A percentile compares a stretch with the other conserved stretches of the same genome.
phyloP scores from a whole-genome alignment of 1,140 invertebrate species.

The Brachionus paranguensis region DNA sequence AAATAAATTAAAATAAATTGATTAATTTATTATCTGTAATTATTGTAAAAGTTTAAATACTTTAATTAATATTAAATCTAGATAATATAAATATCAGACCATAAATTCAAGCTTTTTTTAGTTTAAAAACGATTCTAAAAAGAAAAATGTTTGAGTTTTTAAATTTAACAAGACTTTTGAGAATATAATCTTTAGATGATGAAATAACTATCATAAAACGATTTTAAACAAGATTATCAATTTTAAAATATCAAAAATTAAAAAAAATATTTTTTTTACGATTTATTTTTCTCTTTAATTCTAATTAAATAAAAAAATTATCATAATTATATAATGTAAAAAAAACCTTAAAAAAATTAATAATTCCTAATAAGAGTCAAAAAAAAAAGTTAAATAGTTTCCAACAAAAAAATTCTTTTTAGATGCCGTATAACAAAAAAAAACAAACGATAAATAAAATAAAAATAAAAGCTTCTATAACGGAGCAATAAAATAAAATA shows the following conservation, averaged over 20 bases:
- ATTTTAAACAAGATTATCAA: too few species aligned
- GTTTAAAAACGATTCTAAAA: too few species aligned
- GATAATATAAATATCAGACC: too few species aligned
- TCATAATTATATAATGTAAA: background rate
- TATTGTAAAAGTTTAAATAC: too few species aligned
- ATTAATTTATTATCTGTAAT: too few species aligned
- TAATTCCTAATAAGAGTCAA: background rate
- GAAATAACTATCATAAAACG: too few species aligned
- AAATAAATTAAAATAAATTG: too few species aligned
- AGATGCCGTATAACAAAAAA: background rate
- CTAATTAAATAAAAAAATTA: background rate
- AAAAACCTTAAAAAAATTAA: background rate
- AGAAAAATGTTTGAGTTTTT: too few species aligned
- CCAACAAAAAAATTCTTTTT: background rate
- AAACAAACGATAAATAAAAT: background rate
- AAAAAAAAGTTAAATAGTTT: background rate
- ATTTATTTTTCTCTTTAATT: background rate
- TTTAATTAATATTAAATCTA: too few species aligned
- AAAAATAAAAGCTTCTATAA: conserved; percentile 23
- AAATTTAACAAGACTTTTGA: too few species aligned
- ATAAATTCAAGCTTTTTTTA: too few species aligned
- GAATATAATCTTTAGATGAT: too few species aligned
- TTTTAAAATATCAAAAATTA: background rate
- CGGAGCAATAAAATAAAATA: background rate
- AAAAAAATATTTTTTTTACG: background rate